A percentile compares a stretch with the other conserved stretches of the same genome.
These are phyloP conservation scores for Scaptomyza caliginosa DNA, from an alignment of 2,888 invertebrate species.

Conservation along the genomic window DNA sequence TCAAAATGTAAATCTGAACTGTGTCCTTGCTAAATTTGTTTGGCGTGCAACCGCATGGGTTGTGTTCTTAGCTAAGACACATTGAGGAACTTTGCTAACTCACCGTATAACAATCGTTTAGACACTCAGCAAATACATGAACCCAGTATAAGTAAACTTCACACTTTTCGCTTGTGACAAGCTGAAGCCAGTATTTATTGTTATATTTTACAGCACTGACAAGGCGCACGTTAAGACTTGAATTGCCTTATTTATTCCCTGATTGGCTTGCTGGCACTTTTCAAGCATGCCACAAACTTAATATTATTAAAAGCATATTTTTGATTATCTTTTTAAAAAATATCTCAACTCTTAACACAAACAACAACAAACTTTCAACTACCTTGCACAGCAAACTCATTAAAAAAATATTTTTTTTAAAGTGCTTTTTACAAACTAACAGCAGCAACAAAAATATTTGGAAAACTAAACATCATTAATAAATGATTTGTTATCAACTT, in stretches of 20 bases:
- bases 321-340: neutral
- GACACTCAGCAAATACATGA: neutral
- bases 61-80: neutral
- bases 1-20: too few species aligned
- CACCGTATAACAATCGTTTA: neutral
- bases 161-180: neutral
- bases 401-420: slow-evolving; percentile 26
- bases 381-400: slow-evolving; percentile 43
- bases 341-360: neutral
- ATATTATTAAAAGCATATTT: neutral
- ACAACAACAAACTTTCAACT: slow-evolving; percentile 54
- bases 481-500: slow-evolving; percentile 6
- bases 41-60: neutral
- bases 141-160: neutral
- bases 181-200: neutral
- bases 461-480: slow-evolving; percentile 48
- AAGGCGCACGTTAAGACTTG: neutral
- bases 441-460: neutral
- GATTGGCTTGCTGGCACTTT: too few species aligned
- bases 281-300: neutral
- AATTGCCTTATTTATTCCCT: too few species aligned
- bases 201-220: slow-evolving; percentile 24
- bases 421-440: neutral
- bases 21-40: neutral
- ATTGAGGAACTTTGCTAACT: neutral